Conservation (phyloP, 1,140 invertebrate species). For the Zaprionus taronus region DNA sequence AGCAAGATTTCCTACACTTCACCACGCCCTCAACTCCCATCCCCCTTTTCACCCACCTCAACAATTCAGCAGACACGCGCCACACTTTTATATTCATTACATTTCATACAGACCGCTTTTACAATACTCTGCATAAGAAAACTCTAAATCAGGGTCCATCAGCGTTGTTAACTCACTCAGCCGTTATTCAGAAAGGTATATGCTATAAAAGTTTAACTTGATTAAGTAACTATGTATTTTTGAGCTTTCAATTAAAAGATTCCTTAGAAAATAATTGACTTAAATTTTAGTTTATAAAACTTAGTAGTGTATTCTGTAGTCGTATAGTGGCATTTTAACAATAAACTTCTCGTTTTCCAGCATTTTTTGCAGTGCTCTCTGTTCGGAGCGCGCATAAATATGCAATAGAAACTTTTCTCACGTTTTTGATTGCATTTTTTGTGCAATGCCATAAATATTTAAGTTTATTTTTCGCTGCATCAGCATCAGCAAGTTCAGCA, state of each 20-base stretch:
- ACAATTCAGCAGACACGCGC: slow-evolving; percentile 37
- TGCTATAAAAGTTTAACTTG: too few species aligned
- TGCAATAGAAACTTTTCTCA: slow-evolving; percentile 83
- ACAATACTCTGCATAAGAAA: slow-evolving; percentile 33
- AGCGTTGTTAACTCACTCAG: background rate
- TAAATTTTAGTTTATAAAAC: background rate
- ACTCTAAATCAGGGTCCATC: background rate
- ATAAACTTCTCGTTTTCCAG: slow-evolving; percentile 21
- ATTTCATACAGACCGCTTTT: slow-evolving; percentile 45
- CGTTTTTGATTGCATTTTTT: slow-evolving; percentile 81
- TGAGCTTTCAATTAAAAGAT: background rate
- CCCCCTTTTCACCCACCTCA: background rate
- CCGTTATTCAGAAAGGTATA: background rate
- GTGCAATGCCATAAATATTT: slow-evolving; percentile 78
- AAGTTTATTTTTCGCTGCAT: slow-evolving; percentile 57
- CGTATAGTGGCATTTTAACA: slow-evolving; percentile 5
- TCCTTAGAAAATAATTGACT: too few species aligned
- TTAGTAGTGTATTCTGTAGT: slow-evolving; percentile 44
- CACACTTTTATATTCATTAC: slow-evolving; percentile 74
- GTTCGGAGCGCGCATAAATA: slow-evolving; percentile 71
- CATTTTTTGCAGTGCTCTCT: slow-evolving; percentile 25
- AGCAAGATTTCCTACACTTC: slow-evolving; percentile 35
- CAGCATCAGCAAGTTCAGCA: slow-evolving; percentile 22
- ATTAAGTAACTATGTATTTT: background rate
- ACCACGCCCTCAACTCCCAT: background rate